phyloP scores from a whole-genome alignment of 2,888 invertebrate genomes.

The Apeira syringaria region DNA sequence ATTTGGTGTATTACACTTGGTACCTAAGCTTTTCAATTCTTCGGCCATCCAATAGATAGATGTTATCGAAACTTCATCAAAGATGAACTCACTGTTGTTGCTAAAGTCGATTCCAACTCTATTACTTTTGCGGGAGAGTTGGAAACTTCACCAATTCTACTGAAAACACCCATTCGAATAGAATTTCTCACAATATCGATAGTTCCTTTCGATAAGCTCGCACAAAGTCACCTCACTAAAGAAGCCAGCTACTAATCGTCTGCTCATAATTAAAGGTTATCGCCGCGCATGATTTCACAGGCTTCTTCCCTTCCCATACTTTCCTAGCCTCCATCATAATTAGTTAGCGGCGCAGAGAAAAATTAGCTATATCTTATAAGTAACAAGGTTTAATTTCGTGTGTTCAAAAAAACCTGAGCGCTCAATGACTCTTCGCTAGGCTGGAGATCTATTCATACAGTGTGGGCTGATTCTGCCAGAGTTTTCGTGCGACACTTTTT shows the following conservation, averaged over 20 bases:
- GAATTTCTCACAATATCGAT: conserved; percentile 5
- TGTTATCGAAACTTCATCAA: too few relatives aligned
- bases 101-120: too few relatives aligned
- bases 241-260: conserved; percentile 54
- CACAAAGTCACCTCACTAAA: conserved; percentile 35
- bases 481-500: conserved; percentile 44
- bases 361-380: conserved; percentile 22
- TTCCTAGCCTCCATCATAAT: conserved; percentile 48
- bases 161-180: neutral
- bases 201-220: too few relatives aligned
- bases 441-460: conserved; percentile 57
- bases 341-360: conserved; percentile 39
- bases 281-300: conserved; percentile 62
- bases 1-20: too few relatives aligned
- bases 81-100: too few relatives aligned
- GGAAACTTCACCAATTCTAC: neutral
- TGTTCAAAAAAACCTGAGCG: conserved; percentile 17
- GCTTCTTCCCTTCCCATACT: conserved; percentile 57
- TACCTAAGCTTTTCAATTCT: too few relatives aligned
- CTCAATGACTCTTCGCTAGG: conserved; percentile 52
- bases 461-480: conserved; percentile 40
- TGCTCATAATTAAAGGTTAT: conserved; percentile 63
- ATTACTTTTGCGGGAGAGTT: neutral
- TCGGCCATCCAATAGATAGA: too few relatives aligned
- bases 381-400: conserved; percentile 29